Percentiles rank a stretch among this genome's conserved stretches.
Evolutionary conservation across 2,113 vertebrate species (phyloP).

Genomic region (Calonectris borealis): DNA sequence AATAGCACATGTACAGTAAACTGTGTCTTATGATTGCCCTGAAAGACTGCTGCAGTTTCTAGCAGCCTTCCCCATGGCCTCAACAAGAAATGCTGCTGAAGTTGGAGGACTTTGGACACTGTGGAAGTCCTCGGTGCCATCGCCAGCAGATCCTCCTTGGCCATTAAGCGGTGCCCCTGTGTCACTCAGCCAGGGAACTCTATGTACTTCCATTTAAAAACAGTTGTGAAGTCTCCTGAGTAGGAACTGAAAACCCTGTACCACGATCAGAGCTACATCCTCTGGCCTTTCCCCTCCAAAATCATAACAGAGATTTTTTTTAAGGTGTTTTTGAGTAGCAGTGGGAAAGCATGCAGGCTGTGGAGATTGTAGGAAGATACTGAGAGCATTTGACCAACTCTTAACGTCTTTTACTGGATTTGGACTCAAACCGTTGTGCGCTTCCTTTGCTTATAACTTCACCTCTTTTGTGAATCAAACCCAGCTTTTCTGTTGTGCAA

Average conservation of each 20-base stretch:
- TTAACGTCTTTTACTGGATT: neutral
- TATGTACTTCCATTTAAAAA: neutral
- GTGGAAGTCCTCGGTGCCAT: neutral
- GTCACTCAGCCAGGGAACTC: neutral
- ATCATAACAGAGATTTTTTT: neutral
- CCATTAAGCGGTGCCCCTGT: neutral
- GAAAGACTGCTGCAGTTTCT: neutral
- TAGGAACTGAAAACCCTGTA: neutral
- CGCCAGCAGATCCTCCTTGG: neutral
- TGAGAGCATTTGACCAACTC: neutral
- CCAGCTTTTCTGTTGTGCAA: conserved; percentile 1
- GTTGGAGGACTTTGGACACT: neutral
- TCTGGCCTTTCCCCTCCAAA: conserved; percentile 6
- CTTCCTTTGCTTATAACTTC: neutral
- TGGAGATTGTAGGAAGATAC: neutral
- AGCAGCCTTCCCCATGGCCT: neutral
- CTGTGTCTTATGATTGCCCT: neutral
- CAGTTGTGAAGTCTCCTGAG: neutral
- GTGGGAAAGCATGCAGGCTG: neutral
- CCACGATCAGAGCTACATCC: neutral
- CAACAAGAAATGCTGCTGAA: neutral
- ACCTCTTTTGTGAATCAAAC: conserved; percentile 24
- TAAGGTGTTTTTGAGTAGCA: conserved; percentile 11
- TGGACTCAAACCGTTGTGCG: neutral
- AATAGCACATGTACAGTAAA: neutral